These are phyloP conservation scores for Oenanthe oenanthe DNA, from an alignment of 2,113 vertebrate species.

Conservation along the genomic window DNA sequence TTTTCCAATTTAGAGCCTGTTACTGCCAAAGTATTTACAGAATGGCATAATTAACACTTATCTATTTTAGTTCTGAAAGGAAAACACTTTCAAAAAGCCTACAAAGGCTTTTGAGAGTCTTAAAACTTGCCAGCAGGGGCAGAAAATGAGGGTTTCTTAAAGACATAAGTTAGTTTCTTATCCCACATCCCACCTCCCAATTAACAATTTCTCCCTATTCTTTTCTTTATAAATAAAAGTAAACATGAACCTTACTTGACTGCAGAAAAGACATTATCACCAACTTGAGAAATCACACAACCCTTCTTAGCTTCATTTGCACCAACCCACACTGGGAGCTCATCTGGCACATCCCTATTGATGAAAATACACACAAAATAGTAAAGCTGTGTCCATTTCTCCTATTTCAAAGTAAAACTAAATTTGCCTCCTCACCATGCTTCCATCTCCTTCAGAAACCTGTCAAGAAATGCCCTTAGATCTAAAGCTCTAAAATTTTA, in stretches of 20 bases:
- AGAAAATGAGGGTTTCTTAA: neutral
- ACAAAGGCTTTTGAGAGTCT: neutral
- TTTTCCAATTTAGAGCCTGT: neutral
- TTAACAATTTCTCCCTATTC: neutral
- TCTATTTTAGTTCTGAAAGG: neutral
- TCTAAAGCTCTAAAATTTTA: neutral
- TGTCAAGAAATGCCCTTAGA: neutral
- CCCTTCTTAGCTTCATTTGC: slow-evolving; percentile 91
- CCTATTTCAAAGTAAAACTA: neutral
- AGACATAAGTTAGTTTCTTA: neutral
- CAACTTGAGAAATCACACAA: slow-evolving; percentile 85
- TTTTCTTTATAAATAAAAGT: neutral
- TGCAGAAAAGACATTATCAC: slow-evolving; percentile 93
- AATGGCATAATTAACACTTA: neutral
- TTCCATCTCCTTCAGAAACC: neutral
- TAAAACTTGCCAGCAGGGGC: neutral
- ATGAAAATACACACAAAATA: slow-evolving; percentile 17
- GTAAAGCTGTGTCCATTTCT: neutral
- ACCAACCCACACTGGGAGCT: slow-evolving; percentile 88
- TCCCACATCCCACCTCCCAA: neutral
- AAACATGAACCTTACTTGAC: slow-evolving; percentile 84
- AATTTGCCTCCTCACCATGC: neutral
- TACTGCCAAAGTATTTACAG: neutral
- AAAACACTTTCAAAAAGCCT: neutral
- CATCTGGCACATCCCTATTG: slow-evolving; percentile 88